Evolutionary conservation across 2,113 vertebrate genomes (phyloP).

Genomic region (Pteruthius melanotis): DNA sequence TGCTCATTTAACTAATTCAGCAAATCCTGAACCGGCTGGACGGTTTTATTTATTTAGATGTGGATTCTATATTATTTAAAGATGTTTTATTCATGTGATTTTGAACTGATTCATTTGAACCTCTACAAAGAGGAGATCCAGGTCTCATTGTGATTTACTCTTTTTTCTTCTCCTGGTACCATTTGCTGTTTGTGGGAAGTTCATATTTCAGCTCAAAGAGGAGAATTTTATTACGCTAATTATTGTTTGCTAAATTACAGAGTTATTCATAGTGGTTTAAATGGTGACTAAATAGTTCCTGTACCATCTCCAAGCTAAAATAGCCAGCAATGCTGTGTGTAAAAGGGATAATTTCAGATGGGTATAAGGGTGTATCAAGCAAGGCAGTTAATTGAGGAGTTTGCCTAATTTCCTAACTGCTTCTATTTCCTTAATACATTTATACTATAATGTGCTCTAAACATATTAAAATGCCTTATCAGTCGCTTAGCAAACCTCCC

Average conservation of each 20-base stretch:
- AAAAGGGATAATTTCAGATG: background rate
- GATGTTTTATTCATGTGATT: background rate
- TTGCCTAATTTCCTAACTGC: slow-evolving; percentile 15
- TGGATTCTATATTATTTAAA: background rate
- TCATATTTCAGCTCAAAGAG: background rate
- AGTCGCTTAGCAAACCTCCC: slow-evolving; percentile 36
- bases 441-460: background rate
- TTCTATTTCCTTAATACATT: slow-evolving; percentile 22
- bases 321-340: background rate
- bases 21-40: background rate
- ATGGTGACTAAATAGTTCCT: background rate
- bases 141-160: background rate
- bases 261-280: background rate
- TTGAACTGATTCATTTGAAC: background rate
- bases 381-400: background rate
- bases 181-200: background rate
- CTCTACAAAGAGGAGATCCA: background rate
- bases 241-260: slow-evolving; percentile 36
- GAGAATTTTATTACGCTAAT: background rate
- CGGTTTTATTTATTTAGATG: slow-evolving; percentile 38
- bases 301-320: background rate
- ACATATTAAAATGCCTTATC: slow-evolving; percentile 47
- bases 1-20: slow-evolving; percentile 39
- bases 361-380: background rate
- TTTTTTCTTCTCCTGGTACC: background rate